Conservation (phyloP, 2,797 vertebrate genomes). For the Chiloscyllium punctatum region DNA sequence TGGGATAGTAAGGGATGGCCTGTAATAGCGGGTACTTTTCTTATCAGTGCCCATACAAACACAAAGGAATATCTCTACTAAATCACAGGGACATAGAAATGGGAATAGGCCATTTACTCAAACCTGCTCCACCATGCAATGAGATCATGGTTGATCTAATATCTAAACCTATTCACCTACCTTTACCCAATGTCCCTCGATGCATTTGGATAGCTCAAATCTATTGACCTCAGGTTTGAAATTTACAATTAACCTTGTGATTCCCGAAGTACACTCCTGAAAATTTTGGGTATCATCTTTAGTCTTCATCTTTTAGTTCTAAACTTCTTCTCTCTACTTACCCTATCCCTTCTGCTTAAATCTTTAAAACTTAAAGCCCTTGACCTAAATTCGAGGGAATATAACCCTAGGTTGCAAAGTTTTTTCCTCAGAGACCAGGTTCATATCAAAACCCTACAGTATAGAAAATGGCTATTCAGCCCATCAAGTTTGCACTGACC, state of each 20-base stretch:
- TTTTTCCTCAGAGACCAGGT: background rate
- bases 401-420: background rate
- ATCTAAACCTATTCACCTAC: background rate
- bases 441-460: no score
- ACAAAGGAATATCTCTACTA: background rate
- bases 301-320: background rate
- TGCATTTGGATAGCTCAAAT: background rate
- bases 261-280: background rate
- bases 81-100: no score
- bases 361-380: background rate
- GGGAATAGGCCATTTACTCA: no score
- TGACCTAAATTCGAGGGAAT: background rate
- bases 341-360: background rate
- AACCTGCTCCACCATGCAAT: no score
- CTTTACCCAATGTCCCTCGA: background rate
- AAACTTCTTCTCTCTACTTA: background rate
- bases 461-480: no score
- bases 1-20: no score
- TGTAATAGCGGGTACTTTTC: no score
- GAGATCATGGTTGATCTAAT: no score
- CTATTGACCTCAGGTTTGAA: background rate
- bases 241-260: background rate
- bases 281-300: background rate
- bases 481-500: no score
- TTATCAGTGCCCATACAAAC: background rate